A percentile compares a stretch with the other conserved stretches of the same genome.
These are phyloP conservation scores for Caenorhabditis tropicalis DNA, from an alignment of 1,140 invertebrate species.

Conservation along the genomic window DNA sequence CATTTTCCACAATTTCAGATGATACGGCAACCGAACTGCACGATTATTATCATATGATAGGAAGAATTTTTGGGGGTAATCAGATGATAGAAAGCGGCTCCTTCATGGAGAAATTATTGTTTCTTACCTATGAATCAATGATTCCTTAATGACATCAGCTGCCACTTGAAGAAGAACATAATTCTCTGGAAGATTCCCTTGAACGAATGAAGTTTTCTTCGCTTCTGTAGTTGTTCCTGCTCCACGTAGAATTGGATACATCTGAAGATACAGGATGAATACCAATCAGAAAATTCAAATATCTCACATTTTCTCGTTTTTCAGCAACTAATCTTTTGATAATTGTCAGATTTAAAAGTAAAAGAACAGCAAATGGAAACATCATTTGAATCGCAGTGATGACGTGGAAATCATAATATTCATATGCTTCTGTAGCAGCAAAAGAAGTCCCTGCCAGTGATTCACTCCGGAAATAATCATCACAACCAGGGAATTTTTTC, in stretches of 20 bases:
- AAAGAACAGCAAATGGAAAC: conserved; percentile 47
- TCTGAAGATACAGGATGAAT: conserved; percentile 11
- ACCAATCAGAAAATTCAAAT: not conserved
- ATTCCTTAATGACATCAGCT: conserved; percentile 52
- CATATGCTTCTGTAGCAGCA: conserved; percentile 19
- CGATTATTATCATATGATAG: too few species aligned
- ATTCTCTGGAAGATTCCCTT: conserved; percentile 48
- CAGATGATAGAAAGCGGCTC: too few species aligned
- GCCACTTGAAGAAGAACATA: conserved; percentile 53
- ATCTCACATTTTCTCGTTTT: conserved; percentile 51
- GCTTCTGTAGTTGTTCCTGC: conserved; percentile 16
- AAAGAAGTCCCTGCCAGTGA: conserved; percentile 1
- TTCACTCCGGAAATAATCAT: conserved; percentile 49
- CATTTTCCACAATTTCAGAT: conserved; percentile 15
- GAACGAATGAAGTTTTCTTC: not conserved
- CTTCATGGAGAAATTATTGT: too few species aligned
- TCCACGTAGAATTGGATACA: conserved; percentile 41
- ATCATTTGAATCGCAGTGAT: conserved; percentile 51
- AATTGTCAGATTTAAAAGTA: conserved; percentile 47
- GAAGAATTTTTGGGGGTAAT: too few species aligned
- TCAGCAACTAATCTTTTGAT: conserved; percentile 48
- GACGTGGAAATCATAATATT: conserved; percentile 47
- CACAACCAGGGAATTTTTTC: conserved; percentile 42
- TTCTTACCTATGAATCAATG: conserved; percentile 48
- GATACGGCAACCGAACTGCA: conserved; percentile 29